Base-by-base conservation (phyloP, 2,888 invertebrate genomes). In the Cryptocephalus moraei region DNA sequence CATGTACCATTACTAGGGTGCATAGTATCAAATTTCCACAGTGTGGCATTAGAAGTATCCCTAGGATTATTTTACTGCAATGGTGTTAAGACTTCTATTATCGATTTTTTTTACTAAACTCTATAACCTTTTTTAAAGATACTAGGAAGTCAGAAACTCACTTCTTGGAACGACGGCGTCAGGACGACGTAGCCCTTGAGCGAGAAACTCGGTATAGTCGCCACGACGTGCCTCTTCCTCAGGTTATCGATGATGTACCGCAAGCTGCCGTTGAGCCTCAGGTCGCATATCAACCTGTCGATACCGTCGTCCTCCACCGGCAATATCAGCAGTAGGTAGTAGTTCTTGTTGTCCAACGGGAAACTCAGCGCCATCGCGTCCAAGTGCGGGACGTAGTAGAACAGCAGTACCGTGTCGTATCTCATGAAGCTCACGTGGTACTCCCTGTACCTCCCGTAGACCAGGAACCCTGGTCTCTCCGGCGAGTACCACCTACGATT, bases 101-200 rank as follows among this genome's bases (percentile, higher is more conserved):
- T 2, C 3, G 22, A 22, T 22, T 4, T 22, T 22, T 22, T 22
- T 22, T 2, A 22, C 2, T 6, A 22, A 22, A 22, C 22, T 22
- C n/a, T n/a, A n/a, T n/a, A n/a, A n/a, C n/a, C n/a, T n/a, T n/a
- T n/a, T 22, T 22, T 6, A 22, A 6, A 22, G 22, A 22, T 2
- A 22, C 22, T 6, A 22, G 22, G 22, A 22, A 2, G 22, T 22
- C 22, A 22, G 4, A n/a, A 13, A 46, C 73, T 75, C 72, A 89
- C 90, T 79, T 84, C 82, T 67, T 88, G 86, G 51, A 91, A 74
- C 61, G 85, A 84, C 44, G 84, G 81, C n/a, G 89, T 89, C 43
- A 91, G 73, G 43, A 82, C 81, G 55, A 89, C 81, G 58, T 84
- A 85, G 41, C 89, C 89, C 52, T 84, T 83, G 14, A 89, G 75